Base-by-base conservation (phyloP, 2,113 vertebrate genomes). In the Toxostoma redivivum region DNA sequence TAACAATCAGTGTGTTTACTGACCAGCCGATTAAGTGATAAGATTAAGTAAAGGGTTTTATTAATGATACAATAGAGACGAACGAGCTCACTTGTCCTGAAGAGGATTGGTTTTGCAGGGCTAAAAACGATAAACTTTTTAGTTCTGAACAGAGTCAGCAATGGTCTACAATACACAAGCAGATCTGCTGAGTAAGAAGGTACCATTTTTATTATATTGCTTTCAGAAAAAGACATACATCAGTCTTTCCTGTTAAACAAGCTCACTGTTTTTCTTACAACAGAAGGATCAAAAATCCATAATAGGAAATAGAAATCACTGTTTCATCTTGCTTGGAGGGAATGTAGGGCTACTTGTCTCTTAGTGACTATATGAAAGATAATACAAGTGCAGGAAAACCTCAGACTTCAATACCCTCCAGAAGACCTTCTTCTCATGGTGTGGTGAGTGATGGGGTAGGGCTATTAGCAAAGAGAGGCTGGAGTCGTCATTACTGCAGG, bases 171-270 rank as follows among this genome's bases (percentile, higher is more conserved):
- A 62, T 48, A 35, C 40, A 81, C 31, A 74, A 76, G n/a, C 50
- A 86, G 28, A 86, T 89, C 31, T 94, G 81, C 86, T 87, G 86
- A 74, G 77, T 91, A 67, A 95, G 86, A 91, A 81, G 64, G 22
- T 76, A 78, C 40, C 14, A 14, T 56, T 95, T 91, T 94, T 81
- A 86, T 47, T 45, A 67, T 82, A 53, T 9, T 57, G 42, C 56
- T 88, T 86, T 93, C 80, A 81, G 80, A 92, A 78, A 58, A 88
- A 54, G 45, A 38, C 9, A 5, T 35, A 37, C 48, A 60, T 92
- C 81, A 69, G 10, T 79, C 76, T 92, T 83, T 66, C 31, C 42
- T 83, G 60, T 86, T 95, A 87, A 94, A 92, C 61, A 92, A 91
- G 37, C 37, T 87, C 57, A 22, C 31, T 71, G 65, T 67, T 79